Base-by-base conservation (phyloP, 2,888 invertebrate genomes). In the Nipponacmea schrenckii region DNA sequence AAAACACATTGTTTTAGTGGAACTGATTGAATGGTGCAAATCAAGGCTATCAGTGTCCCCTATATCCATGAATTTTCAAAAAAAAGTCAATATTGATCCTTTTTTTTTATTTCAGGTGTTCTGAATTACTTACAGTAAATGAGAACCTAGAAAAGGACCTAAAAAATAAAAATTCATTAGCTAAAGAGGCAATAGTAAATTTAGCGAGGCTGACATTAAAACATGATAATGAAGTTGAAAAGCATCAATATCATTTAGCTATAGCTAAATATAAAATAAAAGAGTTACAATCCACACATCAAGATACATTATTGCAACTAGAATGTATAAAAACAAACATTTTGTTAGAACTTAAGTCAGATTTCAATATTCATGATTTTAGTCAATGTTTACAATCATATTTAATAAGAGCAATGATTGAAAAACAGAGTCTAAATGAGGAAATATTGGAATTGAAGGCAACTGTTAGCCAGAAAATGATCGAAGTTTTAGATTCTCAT, bases 51-150 rank as follows among this genome's bases (percentile, higher is more conserved):
- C n/a, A n/a, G n/a, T n/a, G n/a, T n/a, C n/a, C n/a, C n/a, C n/a
- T n/a, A n/a, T n/a, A n/a, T n/a, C n/a, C n/a, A n/a, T n/a, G n/a
- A n/a, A n/a, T n/a, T n/a, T n/a, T n/a, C n/a, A n/a, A n/a, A n/a
- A n/a, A n/a, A n/a, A n/a, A n/a, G n/a, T n/a, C 17, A 26, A 50
- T 62, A n/a, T n/a, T n/a, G n/a, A n/a, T n/a, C n/a, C n/a, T 66
- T 24, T 69, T 46, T 50, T 71, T 56, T 62, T 14, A 14, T 77
- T 79, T n/a, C 74, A 85, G 85, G 64, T 78, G 80, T 76, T 80
- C 82, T 70, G 78, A 80, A 62, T 69, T 82, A 72, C 77, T 74
- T 65, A 63, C 80, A 17, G 81, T 84, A 56, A 74, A 77, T 31
- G 79, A 79, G 15, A 72, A 75, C n/a, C 70, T 74, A 31, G 79